phyloP scores from a whole-genome alignment of 2,113 vertebrate genomes.

The Aleadryas rufinucha region DNA sequence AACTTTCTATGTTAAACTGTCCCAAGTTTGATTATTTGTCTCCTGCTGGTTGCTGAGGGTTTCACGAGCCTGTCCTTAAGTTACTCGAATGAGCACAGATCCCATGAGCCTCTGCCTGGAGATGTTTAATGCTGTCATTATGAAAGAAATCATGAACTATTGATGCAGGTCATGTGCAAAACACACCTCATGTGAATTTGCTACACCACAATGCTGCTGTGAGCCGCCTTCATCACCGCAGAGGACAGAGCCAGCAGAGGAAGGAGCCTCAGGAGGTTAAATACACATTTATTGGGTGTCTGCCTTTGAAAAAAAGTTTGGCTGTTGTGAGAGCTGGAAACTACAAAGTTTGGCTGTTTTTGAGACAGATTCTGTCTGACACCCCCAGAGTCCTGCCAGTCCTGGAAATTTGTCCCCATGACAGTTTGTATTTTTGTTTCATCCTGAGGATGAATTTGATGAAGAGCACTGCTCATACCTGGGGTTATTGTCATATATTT shows the following conservation, averaged over 20 bases:
- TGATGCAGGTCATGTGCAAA: constrained; percentile 21
- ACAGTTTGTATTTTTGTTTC: background rate
- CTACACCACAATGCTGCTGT: background rate
- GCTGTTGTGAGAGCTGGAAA: background rate
- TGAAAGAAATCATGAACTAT: constrained; percentile 41
- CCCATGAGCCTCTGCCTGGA: constrained; percentile 12
- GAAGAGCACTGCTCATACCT: background rate
- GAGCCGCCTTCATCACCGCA: accelerated
- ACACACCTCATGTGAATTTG: constrained; percentile 19
- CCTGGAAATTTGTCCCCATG: background rate
- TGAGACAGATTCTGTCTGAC: constrained; percentile 26
- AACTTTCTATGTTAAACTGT: background rate
- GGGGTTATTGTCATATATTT: background rate
- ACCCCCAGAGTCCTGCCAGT: background rate
- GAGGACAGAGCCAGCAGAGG: background rate
- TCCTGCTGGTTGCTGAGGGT: constrained; percentile 1
- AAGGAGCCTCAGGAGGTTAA: constrained; percentile 39
- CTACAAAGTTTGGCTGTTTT: background rate
- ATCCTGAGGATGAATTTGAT: background rate
- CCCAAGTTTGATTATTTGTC: background rate
- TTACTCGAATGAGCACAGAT: background rate
- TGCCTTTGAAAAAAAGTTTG: constrained; percentile 18
- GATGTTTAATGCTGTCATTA: constrained; percentile 52
- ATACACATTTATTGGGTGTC: background rate
- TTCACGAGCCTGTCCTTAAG: constrained; percentile 23